phyloP scores from a whole-genome alignment of 2,113 vertebrate genomes.

The Noctilio leporinus region DNA sequence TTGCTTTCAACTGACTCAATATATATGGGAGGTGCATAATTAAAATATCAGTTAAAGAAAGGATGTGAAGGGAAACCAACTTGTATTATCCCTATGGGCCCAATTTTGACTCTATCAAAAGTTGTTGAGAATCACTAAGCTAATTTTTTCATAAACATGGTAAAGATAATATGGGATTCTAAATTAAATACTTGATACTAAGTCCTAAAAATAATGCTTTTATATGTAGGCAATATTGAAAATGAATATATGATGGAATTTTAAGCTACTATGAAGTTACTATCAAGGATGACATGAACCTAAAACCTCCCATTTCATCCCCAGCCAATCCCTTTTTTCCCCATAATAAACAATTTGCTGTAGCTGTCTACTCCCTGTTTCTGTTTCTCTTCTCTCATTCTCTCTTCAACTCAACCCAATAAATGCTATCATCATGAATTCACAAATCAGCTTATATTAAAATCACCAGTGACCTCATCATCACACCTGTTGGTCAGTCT shows the following conservation, averaged over 20 bases:
- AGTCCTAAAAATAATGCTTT: neutral
- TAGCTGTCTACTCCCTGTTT: neutral
- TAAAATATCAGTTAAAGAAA: conserved; percentile 64
- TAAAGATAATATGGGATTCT: neutral
- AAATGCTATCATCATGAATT: neutral
- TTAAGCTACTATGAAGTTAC: neutral
- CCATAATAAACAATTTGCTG: neutral
- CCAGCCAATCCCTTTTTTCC: neutral
- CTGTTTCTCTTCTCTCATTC: neutral
- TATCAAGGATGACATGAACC: neutral
- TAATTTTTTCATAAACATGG: neutral
- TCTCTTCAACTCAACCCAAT: neutral
- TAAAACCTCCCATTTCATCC: neutral
- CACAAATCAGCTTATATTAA: neutral
- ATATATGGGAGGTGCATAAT: conserved; percentile 51
- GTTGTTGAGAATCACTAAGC: neutral
- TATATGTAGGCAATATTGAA: neutral
- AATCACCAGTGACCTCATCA: neutral
- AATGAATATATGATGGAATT: neutral
- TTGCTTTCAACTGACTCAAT: conserved; percentile 28
- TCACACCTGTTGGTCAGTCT: neutral
- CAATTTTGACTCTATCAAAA: conserved; percentile 25
- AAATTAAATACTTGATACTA: neutral
- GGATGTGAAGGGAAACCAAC: conserved; percentile 54
- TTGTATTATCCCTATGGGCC: neutral